Percentiles rank a stretch among this genome's conserved stretches.
These are phyloP conservation scores for Tapirus indicus DNA, from an alignment of 2,797 vertebrate genomes.

Conservation along the genomic window DNA sequence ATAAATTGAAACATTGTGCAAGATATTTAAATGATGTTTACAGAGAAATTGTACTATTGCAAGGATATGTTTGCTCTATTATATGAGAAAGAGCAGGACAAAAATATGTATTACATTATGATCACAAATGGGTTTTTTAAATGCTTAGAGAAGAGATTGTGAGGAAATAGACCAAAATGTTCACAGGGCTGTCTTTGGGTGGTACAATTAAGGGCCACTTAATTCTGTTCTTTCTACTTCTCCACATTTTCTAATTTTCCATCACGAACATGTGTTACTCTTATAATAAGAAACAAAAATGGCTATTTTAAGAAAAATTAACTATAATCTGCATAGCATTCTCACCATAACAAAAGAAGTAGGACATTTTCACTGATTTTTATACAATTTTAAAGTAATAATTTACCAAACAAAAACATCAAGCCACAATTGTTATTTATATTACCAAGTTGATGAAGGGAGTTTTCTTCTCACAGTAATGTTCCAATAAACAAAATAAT, in stretches of 20 bases:
- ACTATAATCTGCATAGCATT: background rate
- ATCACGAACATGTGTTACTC: background rate
- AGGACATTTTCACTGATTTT: background rate
- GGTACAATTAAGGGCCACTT: background rate
- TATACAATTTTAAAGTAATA: background rate
- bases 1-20: background rate
- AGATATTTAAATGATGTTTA: background rate
- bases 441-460: background rate
- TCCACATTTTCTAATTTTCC: slow-evolving; percentile 11
- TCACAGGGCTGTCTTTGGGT: background rate
- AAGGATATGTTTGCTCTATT: background rate
- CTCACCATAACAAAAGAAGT: background rate
- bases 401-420: slow-evolving; percentile 3
- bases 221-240: background rate
- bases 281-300: background rate
- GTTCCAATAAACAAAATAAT: background rate
- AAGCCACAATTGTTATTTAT: background rate
- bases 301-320: background rate
- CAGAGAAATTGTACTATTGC: background rate
- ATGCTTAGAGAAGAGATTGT: background rate
- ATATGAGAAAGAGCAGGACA: background rate
- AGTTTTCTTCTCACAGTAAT: background rate
- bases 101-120: background rate
- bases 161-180: background rate
- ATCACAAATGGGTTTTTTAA: background rate